A percentile compares a stretch with the other conserved stretches of the same genome.
phyloP scores from a whole-genome alignment of 1,140 invertebrate genomes.

The Geopemphigus sp. region DNA sequence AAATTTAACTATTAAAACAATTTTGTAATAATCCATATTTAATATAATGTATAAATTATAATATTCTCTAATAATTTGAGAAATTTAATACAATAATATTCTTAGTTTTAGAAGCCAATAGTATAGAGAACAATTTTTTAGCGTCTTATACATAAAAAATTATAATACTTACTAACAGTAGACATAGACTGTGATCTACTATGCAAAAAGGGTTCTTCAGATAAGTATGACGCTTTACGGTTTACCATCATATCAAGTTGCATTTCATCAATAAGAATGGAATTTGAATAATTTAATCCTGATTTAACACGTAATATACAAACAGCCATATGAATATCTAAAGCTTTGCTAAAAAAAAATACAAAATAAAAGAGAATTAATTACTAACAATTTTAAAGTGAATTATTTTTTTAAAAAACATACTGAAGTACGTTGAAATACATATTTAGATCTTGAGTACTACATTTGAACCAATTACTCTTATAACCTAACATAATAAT shows the following conservation, averaged over 20 bases:
- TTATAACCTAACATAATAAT: constrained; percentile 95
- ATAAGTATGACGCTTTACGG: constrained; percentile 30
- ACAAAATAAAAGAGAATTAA: constrained; percentile 26
- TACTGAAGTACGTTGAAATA: constrained; percentile 94
- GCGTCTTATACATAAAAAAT: too few relatives aligned
- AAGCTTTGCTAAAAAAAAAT: constrained; percentile 71
- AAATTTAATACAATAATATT: too few relatives aligned
- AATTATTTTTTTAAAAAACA: constrained; percentile 56
- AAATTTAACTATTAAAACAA: too few relatives aligned
- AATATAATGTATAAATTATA: too few relatives aligned
- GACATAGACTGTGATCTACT: constrained; percentile 45
- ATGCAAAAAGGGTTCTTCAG: constrained; percentile 44
- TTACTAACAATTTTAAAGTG: neutral
- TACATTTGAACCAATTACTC: constrained; percentile 77
- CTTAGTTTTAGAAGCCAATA: too few relatives aligned
- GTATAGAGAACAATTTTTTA: too few relatives aligned
- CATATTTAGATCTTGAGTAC: constrained; percentile 71
- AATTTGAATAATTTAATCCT: constrained; percentile 69
- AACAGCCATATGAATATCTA: constrained; percentile 89
- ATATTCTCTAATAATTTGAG: too few relatives aligned
- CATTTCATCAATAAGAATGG: constrained; percentile 40
- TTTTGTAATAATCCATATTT: too few relatives aligned
- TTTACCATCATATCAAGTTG: constrained; percentile 43
- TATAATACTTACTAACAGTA: constrained; percentile 29
- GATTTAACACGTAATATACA: constrained; percentile 79